phyloP scores from a whole-genome alignment of 2,888 invertebrate species.

The Graphium colonna region DNA sequence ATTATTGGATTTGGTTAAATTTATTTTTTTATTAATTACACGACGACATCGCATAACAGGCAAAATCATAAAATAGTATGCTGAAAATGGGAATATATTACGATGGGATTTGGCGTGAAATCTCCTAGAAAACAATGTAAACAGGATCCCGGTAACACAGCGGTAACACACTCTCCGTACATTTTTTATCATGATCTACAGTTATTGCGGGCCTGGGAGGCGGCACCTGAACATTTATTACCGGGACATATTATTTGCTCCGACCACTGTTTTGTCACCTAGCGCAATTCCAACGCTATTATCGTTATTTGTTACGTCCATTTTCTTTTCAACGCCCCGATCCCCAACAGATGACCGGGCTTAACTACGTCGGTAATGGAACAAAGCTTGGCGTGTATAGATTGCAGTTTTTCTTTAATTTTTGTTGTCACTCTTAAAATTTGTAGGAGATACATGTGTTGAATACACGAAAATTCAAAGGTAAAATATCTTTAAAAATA shows the following conservation, averaged over 20 bases:
- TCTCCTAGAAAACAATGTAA: constrained; percentile 13
- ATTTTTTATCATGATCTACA: constrained; percentile 29
- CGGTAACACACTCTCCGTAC: constrained; percentile 16
- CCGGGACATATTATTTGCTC: constrained; percentile 25
- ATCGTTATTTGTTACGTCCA: constrained; percentile 11
- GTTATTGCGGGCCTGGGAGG: constrained; percentile 25
- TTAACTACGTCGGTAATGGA: not conserved
- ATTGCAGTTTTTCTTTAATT: not conserved
- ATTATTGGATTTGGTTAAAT: too few species aligned
- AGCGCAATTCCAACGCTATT: constrained; percentile 10
- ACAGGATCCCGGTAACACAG: constrained; percentile 16
- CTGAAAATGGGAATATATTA: constrained; percentile 5
- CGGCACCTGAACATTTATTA: constrained; percentile 27
- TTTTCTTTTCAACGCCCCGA: constrained; percentile 11
- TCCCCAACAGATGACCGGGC: constrained; percentile 12
- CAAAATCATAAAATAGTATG: constrained; percentile 8
- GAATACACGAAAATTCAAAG: too few species aligned
- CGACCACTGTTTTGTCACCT: constrained; percentile 25
- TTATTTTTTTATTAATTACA: too few species aligned
- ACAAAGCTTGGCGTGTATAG: not conserved
- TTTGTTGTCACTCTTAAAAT: not conserved
- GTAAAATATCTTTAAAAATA: too few species aligned
- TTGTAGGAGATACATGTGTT: too few species aligned
- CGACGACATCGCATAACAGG: too few species aligned
- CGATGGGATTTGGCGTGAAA: constrained; percentile 15